These are phyloP conservation scores for Rhinella marina DNA, from an alignment of 2,797 vertebrate genomes.

Conservation along the genomic window DNA sequence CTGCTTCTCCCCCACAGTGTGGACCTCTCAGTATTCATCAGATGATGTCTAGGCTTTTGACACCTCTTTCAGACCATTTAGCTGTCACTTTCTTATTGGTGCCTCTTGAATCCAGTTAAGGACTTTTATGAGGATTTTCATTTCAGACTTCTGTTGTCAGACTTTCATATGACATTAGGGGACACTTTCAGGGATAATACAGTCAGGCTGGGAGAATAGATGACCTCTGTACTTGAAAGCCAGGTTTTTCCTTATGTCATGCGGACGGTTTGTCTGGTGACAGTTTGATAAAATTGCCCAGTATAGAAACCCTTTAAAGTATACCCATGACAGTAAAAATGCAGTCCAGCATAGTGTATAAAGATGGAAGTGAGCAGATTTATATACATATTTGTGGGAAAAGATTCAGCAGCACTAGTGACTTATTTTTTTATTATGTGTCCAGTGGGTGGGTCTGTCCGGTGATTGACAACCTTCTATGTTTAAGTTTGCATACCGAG, in stretches of 20 bases:
- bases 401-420: too few species aligned
- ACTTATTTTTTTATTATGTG: too few species aligned
- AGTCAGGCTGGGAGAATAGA: not conserved
- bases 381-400: too few species aligned
- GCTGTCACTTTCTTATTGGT: slow-evolving; percentile 37
- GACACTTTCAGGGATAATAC: not conserved
- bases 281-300: not conserved
- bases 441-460: too few species aligned
- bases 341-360: too few species aligned
- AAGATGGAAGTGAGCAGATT: too few species aligned
- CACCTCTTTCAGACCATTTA: slow-evolving; percentile 24
- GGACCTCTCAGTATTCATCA: slow-evolving; percentile 56
- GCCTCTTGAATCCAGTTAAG: not conserved
- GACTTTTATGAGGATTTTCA: not conserved
- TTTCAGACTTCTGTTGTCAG: not conserved
- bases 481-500: too few species aligned
- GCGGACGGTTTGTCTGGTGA: not conserved
- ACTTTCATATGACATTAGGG: not conserved
- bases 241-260: not conserved
- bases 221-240: not conserved
- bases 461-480: too few species aligned
- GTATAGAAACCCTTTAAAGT: not conserved
- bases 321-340: too few species aligned
- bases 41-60: slow-evolving; percentile 37
- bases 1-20: slow-evolving; percentile 35